Base-by-base conservation (phyloP, 1,140 invertebrate species). In the Melipona quadrifasciata region DNA sequence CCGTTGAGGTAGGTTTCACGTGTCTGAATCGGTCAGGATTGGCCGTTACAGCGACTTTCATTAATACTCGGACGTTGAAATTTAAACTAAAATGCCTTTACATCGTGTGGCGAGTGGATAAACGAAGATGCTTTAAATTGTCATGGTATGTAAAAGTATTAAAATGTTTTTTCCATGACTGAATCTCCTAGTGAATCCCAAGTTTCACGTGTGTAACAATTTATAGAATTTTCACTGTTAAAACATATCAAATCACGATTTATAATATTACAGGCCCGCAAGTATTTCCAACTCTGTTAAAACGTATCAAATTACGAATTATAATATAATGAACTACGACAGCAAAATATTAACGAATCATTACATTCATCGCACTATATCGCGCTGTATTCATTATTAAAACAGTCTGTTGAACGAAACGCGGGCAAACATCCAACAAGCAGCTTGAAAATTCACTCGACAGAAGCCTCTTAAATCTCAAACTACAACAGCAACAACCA, bases 21-120 rank as follows among this genome's bases (percentile, higher is more conserved):
- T n/a, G 55, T 51, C 68, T 31, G 55, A 64, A 79, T 64, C 71
- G 58, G 65, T 65, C 47, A 19, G 31, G 72, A 39, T 86, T 27
- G 67, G 24, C 1, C n/a, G 58, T 61, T 47, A 6, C 39, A 47
- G 39, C 8, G 39, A 47, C 6, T 47, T 10, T 8, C 39, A 8
- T 47, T 6, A 39, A 39, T 6, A 39, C 39, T 8, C 31, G 31
- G 2, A 39, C 39, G 5, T 0, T 39, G 8, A 39, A 39, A 6
- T 6, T 39, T 6, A 8, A 39, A 39, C 39, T 39, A 5, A 39
- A 39, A 39, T 39, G 39, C 8, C 8, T 39, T 6, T 39, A 8
- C 39, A 39, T 39, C 39, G 39, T 39, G 39, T 6, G 39, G 39
- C 39, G 39, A 39, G 39, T 39, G 39, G 39, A 39, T 39, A 39